Evolutionary conservation across 2,797 vertebrate species (phyloP).

Genomic region (Gastrophryne carolinensis): DNA sequence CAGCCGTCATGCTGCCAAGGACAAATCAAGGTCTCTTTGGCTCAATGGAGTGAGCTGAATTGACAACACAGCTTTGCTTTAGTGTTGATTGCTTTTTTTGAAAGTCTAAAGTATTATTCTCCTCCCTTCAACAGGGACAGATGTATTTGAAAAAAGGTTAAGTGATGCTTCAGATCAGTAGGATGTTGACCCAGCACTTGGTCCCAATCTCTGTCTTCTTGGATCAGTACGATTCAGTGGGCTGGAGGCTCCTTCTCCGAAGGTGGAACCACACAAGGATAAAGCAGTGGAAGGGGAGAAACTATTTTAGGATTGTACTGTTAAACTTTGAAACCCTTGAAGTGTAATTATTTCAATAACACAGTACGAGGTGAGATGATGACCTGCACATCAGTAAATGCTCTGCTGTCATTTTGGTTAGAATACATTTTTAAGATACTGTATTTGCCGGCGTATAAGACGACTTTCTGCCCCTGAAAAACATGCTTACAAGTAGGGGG

Average conservation of each 20-base stretch:
- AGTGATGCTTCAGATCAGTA: neutral
- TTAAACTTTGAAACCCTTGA: conserved; percentile 16
- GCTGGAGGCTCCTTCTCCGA: neutral
- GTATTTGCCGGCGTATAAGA: no score
- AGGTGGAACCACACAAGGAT: neutral
- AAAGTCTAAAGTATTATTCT: conserved; percentile 36
- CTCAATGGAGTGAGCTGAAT: neutral
- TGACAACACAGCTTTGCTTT: conserved; percentile 21
- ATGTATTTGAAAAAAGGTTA: conserved; percentile 6
- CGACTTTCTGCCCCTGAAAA: no score
- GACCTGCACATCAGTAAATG: neutral
- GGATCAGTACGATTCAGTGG: neutral
- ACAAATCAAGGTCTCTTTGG: conserved; percentile 8
- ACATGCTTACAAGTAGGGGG: no score
- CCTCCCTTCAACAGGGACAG: neutral
- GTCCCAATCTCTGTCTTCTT: neutral
- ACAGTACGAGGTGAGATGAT: neutral
- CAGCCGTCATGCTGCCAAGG: conserved; percentile 23
- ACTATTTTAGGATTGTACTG: no score
- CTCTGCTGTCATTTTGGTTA: neutral
- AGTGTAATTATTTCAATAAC: neutral
- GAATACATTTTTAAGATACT: no score
- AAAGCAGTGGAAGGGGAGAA: neutral
- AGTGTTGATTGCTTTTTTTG: conserved; percentile 6
- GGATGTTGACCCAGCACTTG: conserved; percentile 4